These are phyloP conservation scores for Tyrannus savana DNA, from an alignment of 2,113 vertebrate species.

Conservation along the genomic window DNA sequence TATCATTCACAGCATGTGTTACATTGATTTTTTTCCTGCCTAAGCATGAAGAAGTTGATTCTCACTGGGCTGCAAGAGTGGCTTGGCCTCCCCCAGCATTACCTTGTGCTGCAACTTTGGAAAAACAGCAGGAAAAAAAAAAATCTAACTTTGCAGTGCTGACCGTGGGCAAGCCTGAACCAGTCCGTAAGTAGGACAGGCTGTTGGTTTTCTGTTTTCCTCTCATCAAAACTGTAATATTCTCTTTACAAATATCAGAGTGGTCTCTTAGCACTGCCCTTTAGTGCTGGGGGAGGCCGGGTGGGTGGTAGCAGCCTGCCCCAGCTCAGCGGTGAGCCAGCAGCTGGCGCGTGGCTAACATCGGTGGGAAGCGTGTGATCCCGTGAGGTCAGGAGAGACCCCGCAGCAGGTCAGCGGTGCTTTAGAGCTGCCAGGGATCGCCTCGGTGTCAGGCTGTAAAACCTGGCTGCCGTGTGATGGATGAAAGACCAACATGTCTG, in stretches of 20 bases:
- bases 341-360: accelerated
- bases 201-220: neutral
- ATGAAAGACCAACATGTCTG: neutral
- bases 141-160: neutral
- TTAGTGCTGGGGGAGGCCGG: neutral
- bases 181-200: accelerated
- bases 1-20: neutral
- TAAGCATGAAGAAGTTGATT: neutral
- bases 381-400: neutral
- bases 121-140: neutral
- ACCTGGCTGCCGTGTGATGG: neutral
- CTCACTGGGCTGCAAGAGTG: accelerated
- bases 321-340: accelerated
- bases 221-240: neutral
- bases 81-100: neutral
- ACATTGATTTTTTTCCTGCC: neutral
- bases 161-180: accelerated
- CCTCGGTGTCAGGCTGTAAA: neutral
- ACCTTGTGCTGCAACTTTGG: neutral
- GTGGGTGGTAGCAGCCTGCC: neutral
- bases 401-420: accelerated
- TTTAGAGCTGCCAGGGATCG: neutral
- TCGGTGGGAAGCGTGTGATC: accelerated
- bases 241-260: neutral
- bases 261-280: neutral